Evolutionary conservation across 2,113 vertebrate species (phyloP).

Genomic region (Phaethon lepturus): DNA sequence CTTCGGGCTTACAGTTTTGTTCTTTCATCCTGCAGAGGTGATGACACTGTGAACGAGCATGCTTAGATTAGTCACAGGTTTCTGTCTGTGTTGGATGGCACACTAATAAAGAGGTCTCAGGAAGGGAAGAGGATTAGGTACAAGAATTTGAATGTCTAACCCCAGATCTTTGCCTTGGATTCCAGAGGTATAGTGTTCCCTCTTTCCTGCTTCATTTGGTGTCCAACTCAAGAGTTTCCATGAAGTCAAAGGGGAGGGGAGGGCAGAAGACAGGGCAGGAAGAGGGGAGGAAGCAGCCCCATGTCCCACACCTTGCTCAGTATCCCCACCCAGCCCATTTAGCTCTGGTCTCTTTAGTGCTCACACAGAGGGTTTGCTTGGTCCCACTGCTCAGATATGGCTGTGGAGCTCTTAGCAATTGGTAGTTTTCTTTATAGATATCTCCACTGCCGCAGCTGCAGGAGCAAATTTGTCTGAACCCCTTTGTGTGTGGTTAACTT

Average conservation of each 20-base stretch:
- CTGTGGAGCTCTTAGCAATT: not conserved
- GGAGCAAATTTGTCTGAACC: not conserved
- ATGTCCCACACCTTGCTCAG: not conserved
- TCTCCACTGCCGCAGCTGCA: not conserved
- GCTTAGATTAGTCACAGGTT: not conserved
- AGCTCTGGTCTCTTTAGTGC: not conserved
- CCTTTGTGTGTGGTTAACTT: slow-evolving; percentile 5
- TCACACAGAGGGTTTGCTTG: not conserved
- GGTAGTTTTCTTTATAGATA: not conserved
- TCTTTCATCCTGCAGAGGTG: not conserved
- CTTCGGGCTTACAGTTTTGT: not conserved
- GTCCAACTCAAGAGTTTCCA: not conserved
- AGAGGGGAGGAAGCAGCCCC: not conserved
- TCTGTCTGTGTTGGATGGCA: not conserved
- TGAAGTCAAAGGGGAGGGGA: not conserved
- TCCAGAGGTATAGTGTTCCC: not conserved
- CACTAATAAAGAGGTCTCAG: not conserved
- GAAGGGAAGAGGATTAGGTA: not conserved
- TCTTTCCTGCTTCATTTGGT: not conserved
- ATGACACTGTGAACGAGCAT: not conserved
- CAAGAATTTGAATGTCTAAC: not conserved
- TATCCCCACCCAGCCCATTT: not conserved
- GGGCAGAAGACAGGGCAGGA: not conserved
- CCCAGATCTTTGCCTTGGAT: not conserved
- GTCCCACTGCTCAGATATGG: not conserved